Evolutionary conservation across 1,140 invertebrate genomes (phyloP).

Genomic region (Spodoptera frugiperda): DNA sequence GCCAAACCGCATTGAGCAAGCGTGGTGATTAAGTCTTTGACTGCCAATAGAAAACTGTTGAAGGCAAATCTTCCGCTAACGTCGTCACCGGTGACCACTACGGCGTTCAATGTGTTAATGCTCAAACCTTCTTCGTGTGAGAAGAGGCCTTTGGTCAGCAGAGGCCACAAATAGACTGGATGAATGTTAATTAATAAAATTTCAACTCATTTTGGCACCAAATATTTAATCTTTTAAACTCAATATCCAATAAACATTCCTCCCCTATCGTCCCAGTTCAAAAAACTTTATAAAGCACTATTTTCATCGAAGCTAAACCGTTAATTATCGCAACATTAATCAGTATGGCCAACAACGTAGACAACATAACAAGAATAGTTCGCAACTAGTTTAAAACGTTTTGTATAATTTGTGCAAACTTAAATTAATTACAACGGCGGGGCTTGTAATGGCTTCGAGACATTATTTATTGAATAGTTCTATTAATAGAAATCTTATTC

Average conservation of each 20-base stretch:
- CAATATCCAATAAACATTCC: neutral
- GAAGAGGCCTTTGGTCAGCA: too few relatives aligned
- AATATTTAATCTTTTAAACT: neutral
- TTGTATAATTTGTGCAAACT: constrained; percentile 43
- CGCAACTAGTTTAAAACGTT: constrained; percentile 22
- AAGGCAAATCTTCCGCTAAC: too few relatives aligned
- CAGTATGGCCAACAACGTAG: constrained; percentile 21
- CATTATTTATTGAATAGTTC: constrained; percentile 36
- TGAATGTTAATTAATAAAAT: too few relatives aligned
- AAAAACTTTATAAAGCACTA: neutral
- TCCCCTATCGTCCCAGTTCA: neutral
- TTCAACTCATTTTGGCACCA: neutral
- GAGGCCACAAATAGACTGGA: too few relatives aligned
- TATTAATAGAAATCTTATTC: neutral
- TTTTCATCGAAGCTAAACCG: neutral
- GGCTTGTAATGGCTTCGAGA: constrained; percentile 15
- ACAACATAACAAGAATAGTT: constrained; percentile 37
- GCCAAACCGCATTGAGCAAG: too few relatives aligned
- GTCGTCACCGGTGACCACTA: too few relatives aligned
- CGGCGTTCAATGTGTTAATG: too few relatives aligned
- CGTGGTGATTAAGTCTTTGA: too few relatives aligned
- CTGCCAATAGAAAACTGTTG: too few relatives aligned
- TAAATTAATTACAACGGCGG: constrained; percentile 29
- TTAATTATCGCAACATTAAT: constrained; percentile 33
- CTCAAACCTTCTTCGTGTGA: too few relatives aligned